phyloP scores from a whole-genome alignment of 2,113 vertebrate genomes.

The Monopterus albus region DNA sequence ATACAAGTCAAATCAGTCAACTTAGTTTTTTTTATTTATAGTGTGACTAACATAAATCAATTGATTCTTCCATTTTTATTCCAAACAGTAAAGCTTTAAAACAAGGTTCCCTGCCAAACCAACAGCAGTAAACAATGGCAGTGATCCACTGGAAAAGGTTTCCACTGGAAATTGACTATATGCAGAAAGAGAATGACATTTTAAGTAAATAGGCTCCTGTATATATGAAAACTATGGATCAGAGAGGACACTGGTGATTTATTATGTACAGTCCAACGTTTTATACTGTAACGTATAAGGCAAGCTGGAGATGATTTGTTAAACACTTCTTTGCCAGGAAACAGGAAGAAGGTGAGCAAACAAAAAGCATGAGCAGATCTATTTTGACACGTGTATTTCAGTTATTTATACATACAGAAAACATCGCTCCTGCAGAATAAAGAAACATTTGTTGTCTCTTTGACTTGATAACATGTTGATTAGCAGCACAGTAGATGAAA shows the following conservation, averaged over 20 bases:
- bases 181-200: background rate
- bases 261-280: background rate
- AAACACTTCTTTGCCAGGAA: background rate
- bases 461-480: conserved; percentile 65
- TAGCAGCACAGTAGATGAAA: conserved; percentile 83
- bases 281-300: background rate
- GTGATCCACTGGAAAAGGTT: too few relatives aligned
- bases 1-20: too few relatives aligned
- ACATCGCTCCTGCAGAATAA: conserved; percentile 1
- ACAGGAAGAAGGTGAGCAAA: background rate
- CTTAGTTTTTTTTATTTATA: too few relatives aligned
- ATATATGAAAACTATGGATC: background rate
- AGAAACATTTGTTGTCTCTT: conserved; percentile 31
- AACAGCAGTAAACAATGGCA: too few relatives aligned
- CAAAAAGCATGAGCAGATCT: background rate
- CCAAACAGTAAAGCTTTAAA: too few relatives aligned
- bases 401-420: background rate
- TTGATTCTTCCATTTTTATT: too few relatives aligned
- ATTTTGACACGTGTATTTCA: conserved; percentile 5
- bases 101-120: too few relatives aligned
- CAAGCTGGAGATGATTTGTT: background rate
- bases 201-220: background rate
- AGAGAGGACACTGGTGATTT: background rate
- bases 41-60: too few relatives aligned
- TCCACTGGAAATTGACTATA: too few relatives aligned